These are phyloP conservation scores for Isichthys henryi DNA, from an alignment of 2,113 vertebrate species.

Conservation along the genomic window DNA sequence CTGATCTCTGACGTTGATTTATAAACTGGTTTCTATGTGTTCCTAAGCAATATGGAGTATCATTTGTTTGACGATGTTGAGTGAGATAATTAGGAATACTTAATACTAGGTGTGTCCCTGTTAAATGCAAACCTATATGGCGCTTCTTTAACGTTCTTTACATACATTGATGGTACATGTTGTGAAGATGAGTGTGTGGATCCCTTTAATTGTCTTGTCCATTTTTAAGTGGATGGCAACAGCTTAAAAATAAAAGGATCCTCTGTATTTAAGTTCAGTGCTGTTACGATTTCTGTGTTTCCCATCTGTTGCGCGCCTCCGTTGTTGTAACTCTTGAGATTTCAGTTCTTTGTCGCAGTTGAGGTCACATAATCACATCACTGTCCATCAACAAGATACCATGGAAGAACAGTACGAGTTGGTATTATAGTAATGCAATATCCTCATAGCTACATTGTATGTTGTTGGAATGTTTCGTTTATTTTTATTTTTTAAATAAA, in stretches of 20 bases:
- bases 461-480: conserved; percentile 64
- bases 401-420: conserved; percentile 50
- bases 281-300: conserved; percentile 64
- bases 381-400: conserved; percentile 45
- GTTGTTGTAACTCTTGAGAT: conserved; percentile 47
- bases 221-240: conserved; percentile 83
- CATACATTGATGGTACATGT: conserved; percentile 84
- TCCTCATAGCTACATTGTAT: conserved; percentile 68
- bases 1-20: conserved; percentile 78
- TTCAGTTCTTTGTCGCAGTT: conserved; percentile 54
- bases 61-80: conserved; percentile 89
- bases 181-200: conserved; percentile 75
- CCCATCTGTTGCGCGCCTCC: conserved; percentile 65
- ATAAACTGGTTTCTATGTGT: conserved; percentile 87
- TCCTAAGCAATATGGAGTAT: conserved; percentile 99
- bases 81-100: conserved; percentile 79
- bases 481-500: conserved; percentile 53
- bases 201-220: conserved; percentile 79
- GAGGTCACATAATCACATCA: conserved; percentile 46
- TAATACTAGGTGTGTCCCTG: conserved; percentile 76
- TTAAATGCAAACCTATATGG: conserved; percentile 85
- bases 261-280: conserved; percentile 63
- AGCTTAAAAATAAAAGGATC: conserved; percentile 71
- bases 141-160: conserved; percentile 88
- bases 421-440: conserved; percentile 72